phyloP scores from a whole-genome alignment of 2,113 vertebrate genomes.

The Crotalus tigris region DNA sequence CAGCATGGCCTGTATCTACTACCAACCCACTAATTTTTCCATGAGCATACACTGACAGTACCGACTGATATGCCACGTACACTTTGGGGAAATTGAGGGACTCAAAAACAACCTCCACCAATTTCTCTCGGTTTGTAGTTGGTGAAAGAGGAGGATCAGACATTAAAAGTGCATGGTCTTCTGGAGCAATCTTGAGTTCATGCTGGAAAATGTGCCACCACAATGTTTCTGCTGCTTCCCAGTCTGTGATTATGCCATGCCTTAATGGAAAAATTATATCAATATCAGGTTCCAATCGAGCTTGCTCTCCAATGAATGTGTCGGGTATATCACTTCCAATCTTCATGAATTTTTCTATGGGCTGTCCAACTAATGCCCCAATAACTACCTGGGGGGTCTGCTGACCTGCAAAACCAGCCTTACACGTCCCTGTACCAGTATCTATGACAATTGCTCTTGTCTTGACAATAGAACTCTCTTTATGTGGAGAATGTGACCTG shows the following conservation, averaged over 20 bases:
- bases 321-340: background rate
- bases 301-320: slow-evolving; percentile 30
- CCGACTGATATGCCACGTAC: slow-evolving; percentile 53
- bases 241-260: slow-evolving; percentile 42
- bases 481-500: background rate
- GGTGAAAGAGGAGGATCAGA: slow-evolving; percentile 64
- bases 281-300: slow-evolving; percentile 1
- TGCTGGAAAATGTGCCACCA: slow-evolving; percentile 60
- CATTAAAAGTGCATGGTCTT: slow-evolving; percentile 60
- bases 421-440: slow-evolving; percentile 51
- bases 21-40: slow-evolving; percentile 60
- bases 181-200: slow-evolving; percentile 43
- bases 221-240: slow-evolving; percentile 45
- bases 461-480: background rate
- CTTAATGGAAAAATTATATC: slow-evolving; percentile 8
- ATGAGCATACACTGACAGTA: slow-evolving; percentile 57
- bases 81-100: slow-evolving; percentile 36
- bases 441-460: slow-evolving; percentile 41
- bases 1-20: slow-evolving; percentile 55
- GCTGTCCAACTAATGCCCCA: slow-evolving; percentile 44
- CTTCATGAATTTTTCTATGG: background rate
- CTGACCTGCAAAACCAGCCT: slow-evolving; percentile 53
- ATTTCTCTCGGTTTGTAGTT: slow-evolving; percentile 60
- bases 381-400: slow-evolving; percentile 37
- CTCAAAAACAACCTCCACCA: slow-evolving; percentile 64